A percentile compares a stretch with the other conserved stretches of the same genome.
Conservation (phyloP, 1,140 invertebrate genomes). For the Pinna nobilis region DNA sequence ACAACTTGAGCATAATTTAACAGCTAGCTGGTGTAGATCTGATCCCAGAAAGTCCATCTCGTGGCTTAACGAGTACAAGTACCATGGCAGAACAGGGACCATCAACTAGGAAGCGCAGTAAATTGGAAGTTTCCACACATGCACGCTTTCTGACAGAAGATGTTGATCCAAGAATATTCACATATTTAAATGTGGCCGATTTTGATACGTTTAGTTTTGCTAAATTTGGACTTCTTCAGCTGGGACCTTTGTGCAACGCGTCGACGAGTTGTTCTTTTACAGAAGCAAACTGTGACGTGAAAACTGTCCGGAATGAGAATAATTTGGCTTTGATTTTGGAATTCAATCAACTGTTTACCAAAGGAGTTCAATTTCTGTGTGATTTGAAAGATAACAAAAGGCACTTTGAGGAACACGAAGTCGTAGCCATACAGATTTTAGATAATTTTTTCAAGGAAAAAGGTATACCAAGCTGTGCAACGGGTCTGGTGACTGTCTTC, state of each 20-base stretch:
- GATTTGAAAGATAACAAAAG: neutral
- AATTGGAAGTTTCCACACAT: neutral
- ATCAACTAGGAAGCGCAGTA: neutral
- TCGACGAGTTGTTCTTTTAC: neutral
- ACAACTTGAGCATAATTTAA: neutral
- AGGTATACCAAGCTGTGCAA: neutral
- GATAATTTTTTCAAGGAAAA: slow-evolving; percentile 1
- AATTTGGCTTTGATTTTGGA: neutral
- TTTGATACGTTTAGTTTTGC: neutral
- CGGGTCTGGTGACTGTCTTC: too few species aligned
- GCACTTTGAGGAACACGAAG: neutral
- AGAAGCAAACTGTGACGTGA: neutral
- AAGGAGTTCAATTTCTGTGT: neutral
- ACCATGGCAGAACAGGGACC: neutral
- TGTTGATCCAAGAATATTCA: neutral
- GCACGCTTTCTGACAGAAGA: neutral
- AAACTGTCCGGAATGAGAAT: neutral
- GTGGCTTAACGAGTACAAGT: neutral
- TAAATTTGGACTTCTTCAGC: neutral
- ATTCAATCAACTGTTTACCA: neutral
- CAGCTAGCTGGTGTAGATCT: neutral
- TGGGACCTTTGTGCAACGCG: neutral
- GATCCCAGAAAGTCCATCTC: neutral
- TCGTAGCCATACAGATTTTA: neutral
- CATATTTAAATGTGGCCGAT: neutral